A percentile compares a stretch with the other conserved stretches of the same genome.
phyloP scores from a whole-genome alignment of 23 tunicate species.

The Clavelina lepadiformis region DNA sequence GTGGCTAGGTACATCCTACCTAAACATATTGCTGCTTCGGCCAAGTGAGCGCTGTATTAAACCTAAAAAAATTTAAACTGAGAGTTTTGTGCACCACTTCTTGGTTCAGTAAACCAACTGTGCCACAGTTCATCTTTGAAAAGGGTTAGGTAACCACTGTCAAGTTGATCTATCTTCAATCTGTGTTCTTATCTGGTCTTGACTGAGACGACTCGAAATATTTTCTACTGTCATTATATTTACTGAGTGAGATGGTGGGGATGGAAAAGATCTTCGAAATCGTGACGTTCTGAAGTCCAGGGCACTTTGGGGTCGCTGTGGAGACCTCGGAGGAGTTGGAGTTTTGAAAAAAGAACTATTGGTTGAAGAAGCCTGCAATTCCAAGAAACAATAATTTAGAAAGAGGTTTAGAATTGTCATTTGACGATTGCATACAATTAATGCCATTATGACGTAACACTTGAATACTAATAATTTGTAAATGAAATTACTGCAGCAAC shows the following conservation, averaged over 20 bases:
- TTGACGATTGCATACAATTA: too few species aligned
- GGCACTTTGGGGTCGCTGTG: slow-evolving; percentile 38
- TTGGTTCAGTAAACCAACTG: neutral
- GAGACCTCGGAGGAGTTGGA: slow-evolving; percentile 49
- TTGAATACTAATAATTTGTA: too few species aligned
- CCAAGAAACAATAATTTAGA: too few species aligned
- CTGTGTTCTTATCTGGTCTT: neutral
- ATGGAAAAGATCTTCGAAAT: slow-evolving; percentile 5
- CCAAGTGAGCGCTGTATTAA: too few species aligned
- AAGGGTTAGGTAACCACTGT: neutral
- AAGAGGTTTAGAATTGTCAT: too few species aligned
- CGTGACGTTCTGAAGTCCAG: slow-evolving; percentile 17
- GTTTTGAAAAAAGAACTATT: neutral
- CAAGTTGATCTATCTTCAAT: neutral
- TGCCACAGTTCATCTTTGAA: neutral
- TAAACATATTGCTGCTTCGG: too few species aligned
- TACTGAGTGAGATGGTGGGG: slow-evolving; percentile 5
- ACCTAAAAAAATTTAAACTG: neutral
- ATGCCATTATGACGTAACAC: too few species aligned
- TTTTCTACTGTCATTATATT: slow-evolving; percentile 10
- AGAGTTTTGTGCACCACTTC: too few species aligned
- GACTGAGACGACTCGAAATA: neutral
- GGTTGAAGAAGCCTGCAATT: neutral
- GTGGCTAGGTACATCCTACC: too few species aligned
- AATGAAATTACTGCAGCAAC: neutral